Base-by-base conservation (phyloP, 1,140 invertebrate species). In the Bombus confusus region DNA sequence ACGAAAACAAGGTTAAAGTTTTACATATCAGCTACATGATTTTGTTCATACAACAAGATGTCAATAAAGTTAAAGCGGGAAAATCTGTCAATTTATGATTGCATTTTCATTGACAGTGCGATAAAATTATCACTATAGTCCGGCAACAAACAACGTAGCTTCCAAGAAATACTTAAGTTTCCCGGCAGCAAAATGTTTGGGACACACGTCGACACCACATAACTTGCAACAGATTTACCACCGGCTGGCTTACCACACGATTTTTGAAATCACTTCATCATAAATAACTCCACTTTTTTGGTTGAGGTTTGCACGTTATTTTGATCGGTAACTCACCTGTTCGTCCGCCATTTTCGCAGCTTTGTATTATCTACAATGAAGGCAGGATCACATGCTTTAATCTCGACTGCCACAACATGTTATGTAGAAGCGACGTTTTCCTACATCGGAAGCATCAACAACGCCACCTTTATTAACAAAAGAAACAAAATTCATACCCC, bases 261-360 rank as follows among this genome's bases (percentile, higher is more conserved):
- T 71, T 47, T 79, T 80, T 25, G 6, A 57, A 74, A 66, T 71
- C 80, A 78, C 80, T 73, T 71, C 64, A 57, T 81, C 69, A 39
- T 85, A 82, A 57, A 80, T 83, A 90, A 85, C 83, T 82, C 28
- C 69, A 71, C 71, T 34, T 77, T 57, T 69, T 83, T 84, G 47
- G 47, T 85, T 81, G 85, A 78, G 71, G 74, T 80, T 81, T 78
- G 76, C 87, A 79, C 80, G 72, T 91, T 90, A 88, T 91, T 92
- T 93, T 94, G 87, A 91, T 94, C 92, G 91, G 89, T 90, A 91
- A 95, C 94, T 95, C 94, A 96, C 96, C 96, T 96, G 96, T 95
- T 96, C 96, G 91, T 96, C 96, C 95, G 96, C 96, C 96, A 96
- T 96, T 96, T 96, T 95, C 93, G 91, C 90, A 92, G 91, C 91